Conservation (phyloP, 1,140 invertebrate species). For the Lutraria rhynchaena region DNA sequence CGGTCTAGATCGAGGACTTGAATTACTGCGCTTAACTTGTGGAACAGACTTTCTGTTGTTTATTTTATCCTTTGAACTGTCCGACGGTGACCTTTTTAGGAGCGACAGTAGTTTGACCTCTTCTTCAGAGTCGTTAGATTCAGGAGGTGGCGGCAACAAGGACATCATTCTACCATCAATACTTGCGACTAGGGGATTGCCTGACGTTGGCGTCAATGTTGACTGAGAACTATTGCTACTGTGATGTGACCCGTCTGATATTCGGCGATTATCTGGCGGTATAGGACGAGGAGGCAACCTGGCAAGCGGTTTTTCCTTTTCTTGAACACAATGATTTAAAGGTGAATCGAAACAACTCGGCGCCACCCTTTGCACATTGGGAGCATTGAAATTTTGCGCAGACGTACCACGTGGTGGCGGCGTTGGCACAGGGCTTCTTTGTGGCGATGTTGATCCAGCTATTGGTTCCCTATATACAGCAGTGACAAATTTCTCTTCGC, state of each 20-base stretch:
- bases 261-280: constrained; percentile 57
- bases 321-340: neutral
- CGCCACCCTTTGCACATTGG: constrained; percentile 5
- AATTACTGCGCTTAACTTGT: constrained; percentile 65
- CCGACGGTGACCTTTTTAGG: constrained; percentile 58
- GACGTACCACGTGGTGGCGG: neutral
- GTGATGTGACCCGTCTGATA: constrained; percentile 69
- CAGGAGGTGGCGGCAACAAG: constrained; percentile 63
- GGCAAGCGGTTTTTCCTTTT: constrained; percentile 41
- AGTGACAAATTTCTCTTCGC: constrained; percentile 75
- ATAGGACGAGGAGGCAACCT: constrained; percentile 60
- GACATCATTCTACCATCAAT: constrained; percentile 79
- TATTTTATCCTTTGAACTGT: constrained; percentile 52
- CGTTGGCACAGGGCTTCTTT: constrained; percentile 48
- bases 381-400: neutral
- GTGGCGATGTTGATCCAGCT: constrained; percentile 66
- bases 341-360: constrained; percentile 42
- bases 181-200: constrained; percentile 69
- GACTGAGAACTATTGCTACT: constrained; percentile 74
- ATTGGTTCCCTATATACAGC: constrained; percentile 75
- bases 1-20: constrained; percentile 61
- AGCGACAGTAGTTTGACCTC: constrained; percentile 33
- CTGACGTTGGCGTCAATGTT: constrained; percentile 73
- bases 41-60: constrained; percentile 59
- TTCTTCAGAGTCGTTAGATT: constrained; percentile 18